Conservation (phyloP, 2,888 invertebrate species). For the Choreutis nemorana region DNA sequence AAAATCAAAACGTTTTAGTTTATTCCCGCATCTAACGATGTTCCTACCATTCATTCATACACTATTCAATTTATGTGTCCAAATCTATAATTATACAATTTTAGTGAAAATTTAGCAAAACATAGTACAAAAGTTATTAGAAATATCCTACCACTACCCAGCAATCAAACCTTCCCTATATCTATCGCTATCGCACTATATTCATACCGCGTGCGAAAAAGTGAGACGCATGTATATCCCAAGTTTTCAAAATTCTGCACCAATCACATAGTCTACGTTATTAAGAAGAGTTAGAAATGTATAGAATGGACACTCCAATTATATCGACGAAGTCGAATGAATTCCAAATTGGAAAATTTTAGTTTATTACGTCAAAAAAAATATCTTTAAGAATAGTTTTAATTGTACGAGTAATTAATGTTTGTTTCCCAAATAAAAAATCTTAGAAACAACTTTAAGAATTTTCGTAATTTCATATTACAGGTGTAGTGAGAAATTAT, state of each 20-base stretch:
- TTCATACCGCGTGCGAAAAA: conserved; percentile 37
- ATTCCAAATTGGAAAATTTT: too few relatives aligned
- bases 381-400: too few relatives aligned
- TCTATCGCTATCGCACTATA: conserved; percentile 58
- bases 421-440: too few relatives aligned
- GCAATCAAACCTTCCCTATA: conserved; percentile 57
- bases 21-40: conserved; percentile 29
- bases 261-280: conserved; percentile 31
- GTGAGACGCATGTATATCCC: conserved; percentile 17
- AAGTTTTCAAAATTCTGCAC: conserved; percentile 28
- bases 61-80: conserved; percentile 53
- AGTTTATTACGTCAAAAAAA: too few relatives aligned
- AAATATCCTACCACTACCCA: conserved; percentile 62
- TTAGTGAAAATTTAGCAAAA: conserved; percentile 67
- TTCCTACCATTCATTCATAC: conserved; percentile 29
- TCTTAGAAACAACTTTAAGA: too few relatives aligned
- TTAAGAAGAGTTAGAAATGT: conserved; percentile 18
- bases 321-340: not conserved
- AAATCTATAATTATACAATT: conserved; percentile 45
- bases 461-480: too few relatives aligned
- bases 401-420: too few relatives aligned
- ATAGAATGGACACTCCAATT: conserved; percentile 29
- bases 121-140: conserved; percentile 66
- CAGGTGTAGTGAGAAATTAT: too few relatives aligned
- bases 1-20: conserved; percentile 13